Percentiles rank a stretch among this genome's conserved stretches.
These are phyloP conservation scores for Dugesia japonica DNA, from an alignment of 2,888 invertebrate species.

Conservation along the genomic window DNA sequence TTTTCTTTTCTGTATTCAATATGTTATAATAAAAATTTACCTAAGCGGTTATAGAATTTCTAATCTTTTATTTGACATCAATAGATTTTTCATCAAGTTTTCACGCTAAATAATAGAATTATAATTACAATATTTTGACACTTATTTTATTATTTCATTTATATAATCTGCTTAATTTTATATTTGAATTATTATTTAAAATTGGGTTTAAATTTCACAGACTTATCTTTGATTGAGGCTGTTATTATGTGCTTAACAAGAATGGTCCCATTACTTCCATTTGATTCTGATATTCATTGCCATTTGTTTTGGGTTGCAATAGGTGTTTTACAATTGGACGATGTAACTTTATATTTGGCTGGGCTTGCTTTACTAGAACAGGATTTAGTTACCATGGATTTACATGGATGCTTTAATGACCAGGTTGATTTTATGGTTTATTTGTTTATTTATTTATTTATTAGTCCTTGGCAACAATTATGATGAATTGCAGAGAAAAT, in stretches of 20 bases:
- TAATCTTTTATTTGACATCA: too few species aligned
- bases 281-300: conserved; percentile 60
- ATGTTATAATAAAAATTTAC: too few species aligned
- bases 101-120: too few species aligned
- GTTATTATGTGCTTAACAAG: conserved; percentile 86
- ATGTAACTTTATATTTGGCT: conserved; percentile 75
- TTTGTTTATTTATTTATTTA: not conserved
- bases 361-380: conserved; percentile 83
- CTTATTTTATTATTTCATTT: too few species aligned
- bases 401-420: conserved; percentile 74
- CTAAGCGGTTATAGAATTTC: too few species aligned
- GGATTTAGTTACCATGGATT: conserved; percentile 82
- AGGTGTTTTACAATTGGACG: conserved; percentile 80
- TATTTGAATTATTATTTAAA: too few species aligned
- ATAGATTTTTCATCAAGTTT: too few species aligned
- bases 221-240: conserved; percentile 69
- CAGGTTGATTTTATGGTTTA: conserved; percentile 52
- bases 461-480: conserved; percentile 60
- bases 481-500: conserved; percentile 83
- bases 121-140: too few species aligned
- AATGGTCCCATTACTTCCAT: conserved; percentile 71
- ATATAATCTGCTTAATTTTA: too few species aligned
- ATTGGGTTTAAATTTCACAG: conserved; percentile 47
- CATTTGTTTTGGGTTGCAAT: conserved; percentile 91
- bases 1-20: too few species aligned